Evolutionary conservation across 2,113 vertebrate species (phyloP).

Genomic region (Oriolus oriolus): DNA sequence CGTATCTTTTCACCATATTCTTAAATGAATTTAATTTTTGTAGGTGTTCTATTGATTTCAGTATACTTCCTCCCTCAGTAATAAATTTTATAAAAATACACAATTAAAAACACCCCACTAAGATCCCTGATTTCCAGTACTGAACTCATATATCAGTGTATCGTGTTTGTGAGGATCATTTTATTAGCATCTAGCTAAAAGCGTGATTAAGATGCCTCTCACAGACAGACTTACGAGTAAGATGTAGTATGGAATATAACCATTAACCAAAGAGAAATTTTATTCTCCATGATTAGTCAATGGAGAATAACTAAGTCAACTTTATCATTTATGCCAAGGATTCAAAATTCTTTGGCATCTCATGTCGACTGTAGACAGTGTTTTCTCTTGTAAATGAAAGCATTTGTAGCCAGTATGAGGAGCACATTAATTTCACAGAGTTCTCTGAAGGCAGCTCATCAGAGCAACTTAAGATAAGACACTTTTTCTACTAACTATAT

Average conservation of each 20-base stretch:
- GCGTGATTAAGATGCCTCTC: background rate
- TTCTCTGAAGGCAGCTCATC: background rate
- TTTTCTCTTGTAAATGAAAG: background rate
- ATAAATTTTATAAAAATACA: background rate
- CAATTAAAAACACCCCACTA: rapidly evolving
- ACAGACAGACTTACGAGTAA: background rate
- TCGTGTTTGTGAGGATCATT: background rate
- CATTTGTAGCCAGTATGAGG: background rate
- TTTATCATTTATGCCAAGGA: background rate
- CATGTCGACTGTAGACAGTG: rapidly evolving
- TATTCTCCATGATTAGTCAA: background rate
- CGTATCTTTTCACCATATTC: background rate
- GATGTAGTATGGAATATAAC: background rate
- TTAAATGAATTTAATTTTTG: background rate
- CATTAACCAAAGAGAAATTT: background rate
- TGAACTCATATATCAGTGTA: background rate
- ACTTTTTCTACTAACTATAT: background rate
- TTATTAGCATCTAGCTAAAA: background rate
- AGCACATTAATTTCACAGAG: background rate
- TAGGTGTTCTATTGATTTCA: background rate
- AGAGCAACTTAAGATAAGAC: background rate
- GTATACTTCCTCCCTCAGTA: background rate
- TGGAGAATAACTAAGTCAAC: too few species aligned
- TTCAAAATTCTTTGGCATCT: background rate
- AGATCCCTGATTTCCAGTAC: background rate